Evolutionary conservation across 2,888 invertebrate genomes (phyloP), one percentile per base, ranked within the genome.

Genomic region (Acleris laterana): DNA sequence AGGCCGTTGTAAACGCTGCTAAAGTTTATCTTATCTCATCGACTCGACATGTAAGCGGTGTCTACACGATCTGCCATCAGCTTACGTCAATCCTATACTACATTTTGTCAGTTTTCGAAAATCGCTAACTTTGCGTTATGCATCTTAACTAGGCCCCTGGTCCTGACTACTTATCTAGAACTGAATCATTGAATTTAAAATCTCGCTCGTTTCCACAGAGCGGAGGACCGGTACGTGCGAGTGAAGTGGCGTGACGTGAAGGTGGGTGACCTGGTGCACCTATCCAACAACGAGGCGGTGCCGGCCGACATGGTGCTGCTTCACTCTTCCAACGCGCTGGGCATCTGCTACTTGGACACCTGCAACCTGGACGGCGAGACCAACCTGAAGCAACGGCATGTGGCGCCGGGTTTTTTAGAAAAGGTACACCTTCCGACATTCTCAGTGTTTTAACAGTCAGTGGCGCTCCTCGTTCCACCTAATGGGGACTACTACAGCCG

Each of bases 331-430:
- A 98, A 98, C 89, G 94, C 96, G 9, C 94, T 96, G 80, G 99
- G 99, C 50, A 93, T 97, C 67, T 98, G 98, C 83, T 98, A 97
- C 89, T 95, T 99, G 73, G 99, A 99, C 89, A 99, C 99, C 0
- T 97, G 98, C 82, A 99, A 99, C 90, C 93, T 99, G 80, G 99
- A 99, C 82, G 99, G 99, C 11, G 99, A 99, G 90, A 97, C 98
- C 53, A 99, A 99, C 90, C 94, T 99, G 69, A 99, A 99, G 85
- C 98, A 98, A 83, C 94, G 99, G 74, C 95, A 97, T 83, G 97
- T 97, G 53, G 96, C 96, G n/a, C 88, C 95, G 46, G 97, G 96
- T 16, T 96, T 96, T 80, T 93, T 93, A 68, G 95, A 96, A 72
- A 95, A 95, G 94, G 96, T 96, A 83, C 72, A 13, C 11, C 28